Evolutionary conservation across 1,140 invertebrate species (phyloP).

Genomic region (Heliconius eleuchia): DNA sequence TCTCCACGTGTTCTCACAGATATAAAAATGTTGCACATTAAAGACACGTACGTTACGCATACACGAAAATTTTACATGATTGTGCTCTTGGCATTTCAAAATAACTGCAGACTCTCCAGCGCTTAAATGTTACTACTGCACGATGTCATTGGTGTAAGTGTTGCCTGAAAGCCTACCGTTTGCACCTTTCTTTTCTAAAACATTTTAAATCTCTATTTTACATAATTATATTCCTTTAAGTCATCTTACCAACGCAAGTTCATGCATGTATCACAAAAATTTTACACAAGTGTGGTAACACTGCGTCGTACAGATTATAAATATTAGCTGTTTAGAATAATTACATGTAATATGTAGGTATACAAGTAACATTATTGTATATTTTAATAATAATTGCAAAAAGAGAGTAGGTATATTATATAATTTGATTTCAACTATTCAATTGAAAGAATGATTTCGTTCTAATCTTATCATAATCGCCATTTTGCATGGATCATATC

Average conservation of each 20-base stretch:
- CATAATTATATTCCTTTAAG: conserved; percentile 20
- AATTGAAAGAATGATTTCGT: too few relatives aligned
- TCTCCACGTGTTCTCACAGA: conserved; percentile 53
- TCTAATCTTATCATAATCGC: too few relatives aligned
- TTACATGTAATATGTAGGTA: too few relatives aligned
- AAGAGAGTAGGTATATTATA: background rate
- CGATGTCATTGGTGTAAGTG: conserved; percentile 67
- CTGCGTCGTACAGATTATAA: too few relatives aligned
- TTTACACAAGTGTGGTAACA: background rate
- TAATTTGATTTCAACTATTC: background rate
- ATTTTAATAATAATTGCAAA: too few relatives aligned
- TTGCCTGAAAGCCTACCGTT: conserved; percentile 68
- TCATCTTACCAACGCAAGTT: conserved; percentile 38
- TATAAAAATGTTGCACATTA: background rate
- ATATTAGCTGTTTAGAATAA: too few relatives aligned
- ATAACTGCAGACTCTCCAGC: conserved; percentile 24
- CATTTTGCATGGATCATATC: too few relatives aligned
- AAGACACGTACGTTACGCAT: conserved; percentile 53
- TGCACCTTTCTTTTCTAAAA: conserved; percentile 56
- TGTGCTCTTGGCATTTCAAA: conserved; percentile 10
- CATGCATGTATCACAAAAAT: conserved; percentile 48
- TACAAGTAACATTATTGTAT: background rate
- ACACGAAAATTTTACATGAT: conserved; percentile 8
- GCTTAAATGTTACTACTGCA: conserved; percentile 54
- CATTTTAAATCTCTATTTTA: conserved; percentile 36